Conservation (phyloP, 2,888 invertebrate species). For the Tetragnatha montana region DNA sequence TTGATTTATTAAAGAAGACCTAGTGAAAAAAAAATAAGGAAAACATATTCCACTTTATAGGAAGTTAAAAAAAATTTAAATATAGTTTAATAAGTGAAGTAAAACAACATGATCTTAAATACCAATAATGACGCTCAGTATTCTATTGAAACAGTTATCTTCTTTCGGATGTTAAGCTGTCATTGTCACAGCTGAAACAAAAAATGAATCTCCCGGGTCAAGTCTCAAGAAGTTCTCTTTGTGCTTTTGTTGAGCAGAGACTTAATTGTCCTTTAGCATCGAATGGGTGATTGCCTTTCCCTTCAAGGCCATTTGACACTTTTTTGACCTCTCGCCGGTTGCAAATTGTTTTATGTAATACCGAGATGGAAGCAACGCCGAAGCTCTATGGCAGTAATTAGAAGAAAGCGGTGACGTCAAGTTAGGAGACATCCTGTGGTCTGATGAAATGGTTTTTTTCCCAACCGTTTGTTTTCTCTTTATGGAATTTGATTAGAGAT, state of each 20-base stretch:
- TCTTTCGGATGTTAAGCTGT: too few relatives aligned
- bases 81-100: too few relatives aligned
- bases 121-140: too few relatives aligned
- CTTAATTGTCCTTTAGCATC: slow-evolving; percentile 22
- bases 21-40: too few relatives aligned
- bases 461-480: slow-evolving; percentile 21
- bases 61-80: too few relatives aligned
- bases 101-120: too few relatives aligned
- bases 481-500: slow-evolving; percentile 2
- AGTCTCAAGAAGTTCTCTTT: background rate
- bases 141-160: too few relatives aligned
- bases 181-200: too few relatives aligned
- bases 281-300: slow-evolving; percentile 25
- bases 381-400: slow-evolving; percentile 36
- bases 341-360: slow-evolving; percentile 20
- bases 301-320: slow-evolving; percentile 33
- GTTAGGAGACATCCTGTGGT: slow-evolving; percentile 21
- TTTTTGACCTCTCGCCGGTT: slow-evolving; percentile 21
- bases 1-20: too few relatives aligned
- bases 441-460: slow-evolving; percentile 28
- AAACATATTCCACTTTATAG: too few relatives aligned
- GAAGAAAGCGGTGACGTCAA: slow-evolving; percentile 24
- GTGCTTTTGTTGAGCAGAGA: background rate
- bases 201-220: too few relatives aligned
- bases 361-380: slow-evolving; percentile 5